Evolutionary conservation across 2,888 invertebrate species (phyloP), one percentile per base, ranked within the genome.

Genomic region (Epinotia brunnichana): DNA sequence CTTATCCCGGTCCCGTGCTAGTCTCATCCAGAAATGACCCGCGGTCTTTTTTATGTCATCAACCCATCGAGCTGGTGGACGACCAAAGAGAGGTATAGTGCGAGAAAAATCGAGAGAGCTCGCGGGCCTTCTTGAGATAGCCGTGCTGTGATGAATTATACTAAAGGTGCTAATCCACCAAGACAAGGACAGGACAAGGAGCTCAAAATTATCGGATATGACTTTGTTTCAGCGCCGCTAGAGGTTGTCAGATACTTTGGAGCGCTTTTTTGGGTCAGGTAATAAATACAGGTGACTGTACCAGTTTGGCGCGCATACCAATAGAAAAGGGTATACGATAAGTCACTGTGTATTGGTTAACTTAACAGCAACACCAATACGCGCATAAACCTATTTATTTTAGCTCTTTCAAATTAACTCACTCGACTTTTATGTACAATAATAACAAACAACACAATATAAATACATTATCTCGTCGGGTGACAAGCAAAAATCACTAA

Each of bases 391-490:
- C n/a, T 48, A 48, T 7, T 4, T 48, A 48, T n/a, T 4, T 44
- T 15, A 44, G n/a, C n/a, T 4, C 48, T 48, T 48, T n/a, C 48
- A 48, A n/a, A 48, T 48, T 48, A 15, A 48, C n/a, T 48, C 48
- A n/a, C 4, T 48, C 7, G n/a, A 48, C 15, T 48, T n/a, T 48
- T 48, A 48, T 48, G n/a, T 48, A 48, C 48, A 48, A 44, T 15
- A 44, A 44, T 15, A 44, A 44, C 44, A 48, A 48, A 48, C 15
- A 48, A 48, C 3, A 48, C n/a, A 48, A 48, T 48, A 48, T 48
- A 48, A 48, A 48, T 48, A 48, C n/a, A 48, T 48, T 48, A 48
- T 48, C n/a, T n/a, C n/a, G n/a, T n/a, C n/a, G n/a, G n/a, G n/a
- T n/a, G n/a, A n/a, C n/a, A n/a, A n/a, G n/a, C n/a, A n/a, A n/a